Base-by-base conservation (phyloP, 2,888 invertebrate genomes). In the Itoplectis maculator region DNA sequence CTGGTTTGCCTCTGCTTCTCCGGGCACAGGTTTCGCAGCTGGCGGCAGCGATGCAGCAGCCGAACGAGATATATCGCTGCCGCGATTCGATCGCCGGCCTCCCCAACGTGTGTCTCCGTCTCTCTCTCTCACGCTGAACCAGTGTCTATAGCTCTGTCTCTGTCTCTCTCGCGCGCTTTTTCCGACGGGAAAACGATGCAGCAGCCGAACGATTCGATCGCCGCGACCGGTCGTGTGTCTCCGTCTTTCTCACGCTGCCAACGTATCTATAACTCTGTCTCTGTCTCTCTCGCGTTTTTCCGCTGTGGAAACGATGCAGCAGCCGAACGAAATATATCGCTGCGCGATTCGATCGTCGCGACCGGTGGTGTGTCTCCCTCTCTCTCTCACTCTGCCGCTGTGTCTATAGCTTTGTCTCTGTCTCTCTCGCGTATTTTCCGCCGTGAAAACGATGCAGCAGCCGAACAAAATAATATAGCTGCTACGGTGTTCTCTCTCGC, bases 31-130 rank as follows among this genome's bases (percentile, higher is more conserved):
- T 75, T 74, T 61, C 45, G 49, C 68, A 66, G 59, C 72, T 75
- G 73, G 51, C 59, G 29, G 35, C 29, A 56, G n/a, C 56, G 45
- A n/a, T 23, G 59, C n/a, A 69, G 77, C 74, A 81, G 49, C 73
- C 66, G 68, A 70, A 72, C 69, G 61, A 72, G 72, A 69, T 69
- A 56, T 83, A 80, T 81, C 65, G 81, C n/a, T n/a, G n/a, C n/a
- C n/a, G n/a, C 63, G 45, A 80, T 73, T 66, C 63, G 80, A 79
- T 79, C 73, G 72, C n/a, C n/a, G n/a, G n/a, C n/a, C n/a, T n/a
- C n/a, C n/a, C n/a, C n/a, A n/a, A n/a, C n/a, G n/a, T n/a, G n/a
- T n/a, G n/a, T n/a, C n/a, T n/a, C n/a, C n/a, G n/a, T n/a, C n/a
- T n/a, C n/a, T n/a, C n/a, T n/a, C n/a, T n/a, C n/a, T n/a, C n/a